A percentile compares a stretch with the other conserved stretches of the same genome.
Conservation (phyloP, 2,113 vertebrate genomes). For the Shinisaurus crocodilurus region DNA sequence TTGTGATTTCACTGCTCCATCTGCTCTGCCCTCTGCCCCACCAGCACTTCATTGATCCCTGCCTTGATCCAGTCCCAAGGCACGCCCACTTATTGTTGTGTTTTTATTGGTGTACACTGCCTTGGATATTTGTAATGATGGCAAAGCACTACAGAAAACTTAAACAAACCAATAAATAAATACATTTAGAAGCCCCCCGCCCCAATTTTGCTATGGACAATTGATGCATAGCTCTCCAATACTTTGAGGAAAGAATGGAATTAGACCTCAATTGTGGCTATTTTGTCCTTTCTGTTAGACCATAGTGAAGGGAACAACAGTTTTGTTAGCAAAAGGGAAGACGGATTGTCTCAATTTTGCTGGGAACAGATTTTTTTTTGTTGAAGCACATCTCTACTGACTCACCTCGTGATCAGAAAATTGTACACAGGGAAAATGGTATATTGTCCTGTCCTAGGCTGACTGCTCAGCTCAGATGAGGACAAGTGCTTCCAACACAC, state of each 20-base stretch:
- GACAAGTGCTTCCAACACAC: neutral
- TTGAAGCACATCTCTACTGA: neutral
- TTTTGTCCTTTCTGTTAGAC: neutral
- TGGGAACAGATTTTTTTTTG: neutral
- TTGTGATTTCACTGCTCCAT: too few relatives aligned
- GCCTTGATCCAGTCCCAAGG: neutral
- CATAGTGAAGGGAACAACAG: neutral
- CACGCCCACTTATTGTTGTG: neutral
- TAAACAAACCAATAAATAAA: neutral
- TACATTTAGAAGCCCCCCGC: neutral
- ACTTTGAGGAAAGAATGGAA: neutral
- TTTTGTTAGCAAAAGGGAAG: slow-evolving; percentile 15
- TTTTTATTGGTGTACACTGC: too few relatives aligned
- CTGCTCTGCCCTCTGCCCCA: neutral
- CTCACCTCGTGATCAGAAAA: neutral
- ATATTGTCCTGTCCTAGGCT: neutral
- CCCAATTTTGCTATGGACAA: neutral
- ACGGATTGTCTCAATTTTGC: slow-evolving; percentile 13
- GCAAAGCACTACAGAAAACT: neutral
- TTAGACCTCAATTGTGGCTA: neutral
- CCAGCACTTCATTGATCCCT: neutral
- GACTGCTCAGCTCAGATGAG: neutral
- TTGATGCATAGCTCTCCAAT: neutral
- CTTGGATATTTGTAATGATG: neutral
- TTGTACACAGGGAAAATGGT: neutral